Evolutionary conservation across 2,797 vertebrate genomes (phyloP).

Genomic region (Harpagifer antarcticus): DNA sequence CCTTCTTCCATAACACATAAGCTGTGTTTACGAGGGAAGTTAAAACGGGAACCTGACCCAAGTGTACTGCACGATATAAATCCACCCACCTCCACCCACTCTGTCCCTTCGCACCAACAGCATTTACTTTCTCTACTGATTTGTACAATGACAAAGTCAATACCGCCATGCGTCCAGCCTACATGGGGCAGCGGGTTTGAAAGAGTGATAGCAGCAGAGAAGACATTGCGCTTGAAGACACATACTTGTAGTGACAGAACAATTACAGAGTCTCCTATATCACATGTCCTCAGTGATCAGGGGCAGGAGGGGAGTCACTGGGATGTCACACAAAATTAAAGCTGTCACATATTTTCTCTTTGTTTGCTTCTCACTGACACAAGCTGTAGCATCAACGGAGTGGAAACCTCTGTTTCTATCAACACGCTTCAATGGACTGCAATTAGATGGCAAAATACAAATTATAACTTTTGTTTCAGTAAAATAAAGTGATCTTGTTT

Average conservation of each 20-base stretch:
- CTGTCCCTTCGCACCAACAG: conserved; percentile 19
- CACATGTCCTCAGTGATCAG: conserved; percentile 34
- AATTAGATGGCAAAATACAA: not conserved
- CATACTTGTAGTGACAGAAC: conserved; percentile 71
- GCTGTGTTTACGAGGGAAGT: conserved; percentile 25
- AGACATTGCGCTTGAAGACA: conserved; percentile 45
- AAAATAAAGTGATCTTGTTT: not conserved
- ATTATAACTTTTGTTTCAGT: not conserved
- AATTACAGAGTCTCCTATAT: conserved; percentile 67
- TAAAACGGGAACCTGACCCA: conserved; percentile 13
- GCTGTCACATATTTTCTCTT: conserved; percentile 18
- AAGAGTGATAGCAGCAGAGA: conserved; percentile 47
- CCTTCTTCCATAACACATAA: not conserved
- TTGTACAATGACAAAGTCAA: conserved; percentile 58
- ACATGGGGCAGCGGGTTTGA: conserved; percentile 40
- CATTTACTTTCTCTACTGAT: conserved; percentile 55
- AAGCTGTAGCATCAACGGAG: conserved; percentile 11
- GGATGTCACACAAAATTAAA: conserved; percentile 29
- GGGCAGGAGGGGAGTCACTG: conserved; percentile 27
- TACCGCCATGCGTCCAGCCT: conserved; percentile 34
- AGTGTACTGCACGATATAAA: conserved; percentile 20
- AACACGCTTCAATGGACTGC: conserved; percentile 15
- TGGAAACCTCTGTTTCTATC: conserved; percentile 6
- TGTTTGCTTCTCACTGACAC: conserved; percentile 26
- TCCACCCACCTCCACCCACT: conserved; percentile 42